Base-by-base conservation (phyloP, 2,113 vertebrate genomes). In the Rhynchomys soricoides region DNA sequence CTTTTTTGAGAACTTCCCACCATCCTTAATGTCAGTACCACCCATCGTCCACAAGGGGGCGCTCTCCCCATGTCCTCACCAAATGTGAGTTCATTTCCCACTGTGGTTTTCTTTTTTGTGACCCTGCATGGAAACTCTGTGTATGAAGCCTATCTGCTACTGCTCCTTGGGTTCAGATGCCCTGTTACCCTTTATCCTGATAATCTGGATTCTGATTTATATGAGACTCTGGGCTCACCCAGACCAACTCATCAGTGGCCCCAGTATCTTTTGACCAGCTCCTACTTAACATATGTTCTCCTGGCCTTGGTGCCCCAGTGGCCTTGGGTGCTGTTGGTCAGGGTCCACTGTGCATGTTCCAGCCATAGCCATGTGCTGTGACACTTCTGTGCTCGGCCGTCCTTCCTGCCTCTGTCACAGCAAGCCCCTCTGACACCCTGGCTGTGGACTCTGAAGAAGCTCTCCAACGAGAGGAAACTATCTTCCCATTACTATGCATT, bases 241-340 rank as follows among this genome's bases (percentile, higher is more conserved):
- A 5, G 2, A 1, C 48, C 0, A 0, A 37, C 5, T 48, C 68
- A 0, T 13, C 31, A 45, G 55, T 48, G 1, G 8, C 43, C 43
- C 8, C 5, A 3, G 6, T 15, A 40, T 77, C 21, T 52, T 45
- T 15, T 37, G 0, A 0, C 1, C 10, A 90, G 16, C 79, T 77
- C 70, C 26, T 57, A 19, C 17, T 59, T 26, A 34, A 34, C 7
- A 3, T 0, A 1, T 16, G 21, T 22, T 19, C 17, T 7, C 7
- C 43, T 59, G 29, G 17, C 37, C 7, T 3, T 12, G 17, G 57
- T 21, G 2, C 5, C 21, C 43, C 3, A 19, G 19, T 6, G 29
- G 22, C 50, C 3, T 16, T 0, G 2, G 9, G 17, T 26, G 1
- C 43, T 24, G 0, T 0, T n/a, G 17, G 50, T 37, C 6, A 9